phyloP scores from a whole-genome alignment of 2,888 invertebrate species.

The Osmoderma eremita region DNA sequence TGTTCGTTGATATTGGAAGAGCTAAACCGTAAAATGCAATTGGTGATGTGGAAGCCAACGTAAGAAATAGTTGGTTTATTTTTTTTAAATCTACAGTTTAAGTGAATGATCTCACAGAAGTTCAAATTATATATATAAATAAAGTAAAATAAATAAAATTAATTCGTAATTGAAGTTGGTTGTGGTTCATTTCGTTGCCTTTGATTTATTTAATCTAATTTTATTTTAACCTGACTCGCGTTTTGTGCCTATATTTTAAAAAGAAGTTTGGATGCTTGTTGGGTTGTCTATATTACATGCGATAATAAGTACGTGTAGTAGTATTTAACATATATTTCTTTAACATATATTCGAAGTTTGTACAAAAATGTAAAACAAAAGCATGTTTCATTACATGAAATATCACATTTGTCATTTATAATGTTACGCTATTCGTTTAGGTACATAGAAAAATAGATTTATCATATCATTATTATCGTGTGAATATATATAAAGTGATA shows the following conservation, averaged over 20 bases:
- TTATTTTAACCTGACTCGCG: too few relatives aligned
- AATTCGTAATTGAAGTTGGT: too few relatives aligned
- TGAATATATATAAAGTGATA: conserved; percentile 31
- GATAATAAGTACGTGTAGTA: too few relatives aligned
- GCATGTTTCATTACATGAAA: conserved; percentile 30
- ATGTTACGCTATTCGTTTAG: conserved; percentile 13
- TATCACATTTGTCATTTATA: conserved; percentile 37
- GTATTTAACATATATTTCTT: too few relatives aligned
- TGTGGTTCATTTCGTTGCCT: neutral
- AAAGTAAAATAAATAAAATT: too few relatives aligned
- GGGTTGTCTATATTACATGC: too few relatives aligned
- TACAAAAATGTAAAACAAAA: conserved; percentile 34
- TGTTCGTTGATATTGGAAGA: conserved; percentile 80
- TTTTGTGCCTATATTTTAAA: too few relatives aligned
- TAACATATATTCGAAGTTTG: conserved; percentile 17
- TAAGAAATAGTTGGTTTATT: conserved; percentile 41
- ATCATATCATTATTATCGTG: neutral
- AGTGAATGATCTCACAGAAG: conserved; percentile 5
- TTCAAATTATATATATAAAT: conserved; percentile 37
- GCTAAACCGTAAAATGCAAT: conserved; percentile 80
- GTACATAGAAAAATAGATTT: conserved; percentile 37
- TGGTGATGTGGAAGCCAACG: conserved; percentile 77
- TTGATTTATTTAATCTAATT: neutral
- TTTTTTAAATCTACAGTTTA: neutral
- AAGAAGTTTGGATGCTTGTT: too few relatives aligned